These are phyloP conservation scores for Hypotaenidia philippensis DNA, from an alignment of 2,797 vertebrate genomes.

Conservation along the genomic window DNA sequence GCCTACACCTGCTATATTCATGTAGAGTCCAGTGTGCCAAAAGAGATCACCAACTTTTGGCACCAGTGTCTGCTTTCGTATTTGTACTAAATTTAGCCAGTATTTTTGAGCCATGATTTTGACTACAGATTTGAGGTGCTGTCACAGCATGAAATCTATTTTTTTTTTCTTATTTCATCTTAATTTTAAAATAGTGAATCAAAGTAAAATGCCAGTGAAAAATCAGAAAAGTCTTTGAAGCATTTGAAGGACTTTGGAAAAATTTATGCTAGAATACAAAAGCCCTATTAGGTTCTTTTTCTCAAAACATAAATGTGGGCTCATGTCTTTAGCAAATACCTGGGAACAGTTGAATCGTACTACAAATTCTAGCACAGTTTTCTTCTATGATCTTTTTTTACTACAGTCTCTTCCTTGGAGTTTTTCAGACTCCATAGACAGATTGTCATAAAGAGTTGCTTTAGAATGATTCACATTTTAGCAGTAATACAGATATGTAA, in stretches of 20 bases:
- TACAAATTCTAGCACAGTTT: not conserved
- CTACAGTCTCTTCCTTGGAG: not conserved
- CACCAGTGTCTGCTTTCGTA: not conserved
- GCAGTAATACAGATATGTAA: not conserved
- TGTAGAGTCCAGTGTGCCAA: not conserved
- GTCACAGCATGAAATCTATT: fast-evolving
- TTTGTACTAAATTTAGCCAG: not conserved
- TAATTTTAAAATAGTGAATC: not conserved
- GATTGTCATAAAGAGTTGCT: not conserved
- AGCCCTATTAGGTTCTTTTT: not conserved
- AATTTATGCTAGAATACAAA: not conserved
- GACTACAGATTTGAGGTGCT: not conserved
- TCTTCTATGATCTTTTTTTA: not conserved
- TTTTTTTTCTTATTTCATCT: not conserved
- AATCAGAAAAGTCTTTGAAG: not conserved
- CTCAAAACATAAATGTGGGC: not conserved
- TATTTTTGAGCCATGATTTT: not conserved
- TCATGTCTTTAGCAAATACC: not conserved
- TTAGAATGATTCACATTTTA: conserved; percentile 12
- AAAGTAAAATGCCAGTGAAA: not conserved
- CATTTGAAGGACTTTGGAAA: not conserved
- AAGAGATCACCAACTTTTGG: not conserved
- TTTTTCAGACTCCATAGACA: not conserved
- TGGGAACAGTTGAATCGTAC: not conserved
- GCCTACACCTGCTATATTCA: not conserved